Base-by-base conservation (phyloP, 2,888 invertebrate species). In the Odontocerum albicorne region DNA sequence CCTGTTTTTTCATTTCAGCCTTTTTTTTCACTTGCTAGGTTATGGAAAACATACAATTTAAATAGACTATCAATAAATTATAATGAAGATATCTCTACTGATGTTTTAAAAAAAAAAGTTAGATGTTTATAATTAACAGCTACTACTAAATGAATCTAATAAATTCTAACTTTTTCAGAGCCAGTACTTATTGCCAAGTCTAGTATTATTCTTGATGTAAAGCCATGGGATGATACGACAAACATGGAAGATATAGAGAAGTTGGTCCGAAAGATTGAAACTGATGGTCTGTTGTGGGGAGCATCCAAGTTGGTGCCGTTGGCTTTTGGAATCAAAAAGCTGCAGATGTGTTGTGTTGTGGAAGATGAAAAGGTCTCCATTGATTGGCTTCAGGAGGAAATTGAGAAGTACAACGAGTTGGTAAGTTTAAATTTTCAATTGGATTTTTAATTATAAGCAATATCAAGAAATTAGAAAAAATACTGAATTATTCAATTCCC, bases 331-430 rank as follows among this genome's bases (percentile, higher is more conserved):
- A 95, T 96, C 65, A 83, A 89, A 65, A 96, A 97, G 71, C 78
- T 97, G 51, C 92, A 92, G 72, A 95, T 97, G 65, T 87, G 87
- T 22, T 90, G 90, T 72, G 95, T 96, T 38, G 91, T 97, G 31
- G 96, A 95, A 77, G 96, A 96, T 72, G 96, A 95, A n/a, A 94
- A 95, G 74, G 90, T 96, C 15, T 92, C 92, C 31, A 80, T 92
- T 43, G 93, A 93, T 70, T 87, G 86, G 84, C 78, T 96, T 22
- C 88, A 86, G 64, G 96, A 97, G 72, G 83, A 87, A 71, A 88
- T 97, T 63, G 87, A 91, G 67, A 87, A 83, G 64, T 75, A 85
- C 65, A 92, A 94, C 74, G 93, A 95, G 65, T 87, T 77, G 70
- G 92, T 88, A 74, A 79, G 83, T 73, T 61, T 10, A 46, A 16